Conservation (phyloP, 2,888 invertebrate species). For the Luperina testacea region DNA sequence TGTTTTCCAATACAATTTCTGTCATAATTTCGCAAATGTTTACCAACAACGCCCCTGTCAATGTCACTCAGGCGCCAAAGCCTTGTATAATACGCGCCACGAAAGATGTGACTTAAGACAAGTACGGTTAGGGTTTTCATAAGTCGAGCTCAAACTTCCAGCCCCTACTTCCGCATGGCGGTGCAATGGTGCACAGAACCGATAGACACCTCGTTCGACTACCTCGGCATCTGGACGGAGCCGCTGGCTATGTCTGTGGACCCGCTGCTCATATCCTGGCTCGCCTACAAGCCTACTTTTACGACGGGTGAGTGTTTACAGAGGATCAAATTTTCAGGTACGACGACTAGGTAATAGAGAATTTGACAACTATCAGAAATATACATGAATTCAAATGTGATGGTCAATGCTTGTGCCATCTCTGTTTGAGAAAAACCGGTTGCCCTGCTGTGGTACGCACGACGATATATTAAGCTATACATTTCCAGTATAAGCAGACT, state of each 20-base stretch:
- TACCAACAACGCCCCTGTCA: not conserved
- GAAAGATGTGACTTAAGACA: no score
- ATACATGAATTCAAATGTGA: not conserved
- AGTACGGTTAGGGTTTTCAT: not conserved
- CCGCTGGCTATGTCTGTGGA: conserved; percentile 86
- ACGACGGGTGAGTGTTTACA: conserved; percentile 66
- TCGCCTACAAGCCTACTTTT: conserved; percentile 88
- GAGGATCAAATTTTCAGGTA: not conserved
- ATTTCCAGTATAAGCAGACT: no score
- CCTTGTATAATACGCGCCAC: no score
- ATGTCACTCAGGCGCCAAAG: not conserved
- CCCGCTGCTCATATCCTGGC: conserved; percentile 91
- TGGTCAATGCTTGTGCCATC: not conserved
- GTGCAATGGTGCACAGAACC: conserved; percentile 75
- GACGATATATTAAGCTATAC: no score
- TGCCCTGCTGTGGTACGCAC: no score
- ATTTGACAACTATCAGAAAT: not conserved
- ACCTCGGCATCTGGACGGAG: conserved; percentile 79
- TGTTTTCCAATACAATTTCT: not conserved
- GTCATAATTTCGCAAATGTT: not conserved
- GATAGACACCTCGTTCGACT: conserved; percentile 72
- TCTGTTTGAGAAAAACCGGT: not conserved
- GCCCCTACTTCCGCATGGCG: conserved; percentile 78
- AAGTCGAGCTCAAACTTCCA: conserved; percentile 56
- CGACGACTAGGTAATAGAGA: not conserved